Percentiles rank a stretch among this genome's conserved stretches.
phyloP scores from a whole-genome alignment of 1,140 invertebrate genomes.

The Mamestra configurata region DNA sequence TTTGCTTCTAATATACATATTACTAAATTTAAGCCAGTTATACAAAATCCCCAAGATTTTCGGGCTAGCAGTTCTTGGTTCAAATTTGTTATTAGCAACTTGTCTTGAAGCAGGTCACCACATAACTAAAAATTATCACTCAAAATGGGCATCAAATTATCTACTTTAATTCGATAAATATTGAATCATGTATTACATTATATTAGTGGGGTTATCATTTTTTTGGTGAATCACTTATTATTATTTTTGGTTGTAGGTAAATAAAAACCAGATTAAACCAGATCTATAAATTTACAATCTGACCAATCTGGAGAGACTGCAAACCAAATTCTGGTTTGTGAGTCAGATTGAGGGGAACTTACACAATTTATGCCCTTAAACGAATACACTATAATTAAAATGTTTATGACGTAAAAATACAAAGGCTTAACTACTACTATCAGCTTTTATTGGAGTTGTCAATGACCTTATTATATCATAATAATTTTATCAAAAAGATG shows the following conservation, averaged over 20 bases:
- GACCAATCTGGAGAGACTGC: neutral
- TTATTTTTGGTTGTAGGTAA: neutral
- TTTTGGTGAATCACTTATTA: slow-evolving; percentile 13
- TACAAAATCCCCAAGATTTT: neutral
- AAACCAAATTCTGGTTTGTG: no score
- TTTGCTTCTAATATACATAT: neutral
- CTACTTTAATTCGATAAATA: slow-evolving; percentile 2
- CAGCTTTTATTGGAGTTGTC: no score
- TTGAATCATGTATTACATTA: neutral
- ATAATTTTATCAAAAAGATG: no score
- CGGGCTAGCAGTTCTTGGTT: neutral
- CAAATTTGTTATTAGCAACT: slow-evolving; percentile 35
- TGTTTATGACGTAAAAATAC: no score
- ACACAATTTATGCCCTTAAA: no score
- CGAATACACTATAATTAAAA: neutral
- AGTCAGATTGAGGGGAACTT: neutral
- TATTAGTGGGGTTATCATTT: neutral
- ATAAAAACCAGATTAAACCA: slow-evolving; percentile 21
- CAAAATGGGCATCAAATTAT: neutral
- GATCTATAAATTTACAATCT: neutral
- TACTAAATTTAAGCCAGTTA: neutral
- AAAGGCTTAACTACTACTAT: no score
- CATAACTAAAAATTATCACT: neutral
- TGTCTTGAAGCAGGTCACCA: slow-evolving; percentile 2
- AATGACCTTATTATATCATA: no score